A percentile compares a stretch with the other conserved stretches of the same genome.
Evolutionary conservation across 1,140 invertebrate species (phyloP).

Genomic region (Zophobas atratus): DNA sequence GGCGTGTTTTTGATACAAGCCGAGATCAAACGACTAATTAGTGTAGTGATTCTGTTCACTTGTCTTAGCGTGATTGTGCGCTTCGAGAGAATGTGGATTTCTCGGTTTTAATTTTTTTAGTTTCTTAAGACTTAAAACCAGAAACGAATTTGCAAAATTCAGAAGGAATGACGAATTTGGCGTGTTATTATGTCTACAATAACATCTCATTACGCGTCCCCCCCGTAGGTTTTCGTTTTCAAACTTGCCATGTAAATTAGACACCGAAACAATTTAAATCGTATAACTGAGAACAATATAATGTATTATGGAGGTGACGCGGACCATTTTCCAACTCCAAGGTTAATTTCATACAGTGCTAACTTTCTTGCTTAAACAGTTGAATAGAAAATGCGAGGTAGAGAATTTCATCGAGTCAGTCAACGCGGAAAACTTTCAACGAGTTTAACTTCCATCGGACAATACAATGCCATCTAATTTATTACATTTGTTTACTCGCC

Average conservation of each 20-base stretch:
- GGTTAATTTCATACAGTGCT: constrained; percentile 57
- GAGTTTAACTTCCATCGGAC: constrained; percentile 54
- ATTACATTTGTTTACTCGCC: constrained; percentile 53
- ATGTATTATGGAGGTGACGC: constrained; percentile 54
- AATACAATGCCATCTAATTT: constrained; percentile 51
- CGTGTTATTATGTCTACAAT: neutral
- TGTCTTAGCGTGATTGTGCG: no score
- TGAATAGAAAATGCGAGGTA: constrained; percentile 56
- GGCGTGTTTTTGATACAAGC: no score
- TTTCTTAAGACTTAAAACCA: no score
- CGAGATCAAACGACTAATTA: no score
- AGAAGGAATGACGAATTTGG: neutral
- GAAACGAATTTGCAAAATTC: neutral
- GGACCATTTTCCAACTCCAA: constrained; percentile 48
- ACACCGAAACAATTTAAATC: constrained; percentile 54
- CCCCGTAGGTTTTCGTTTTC: constrained; percentile 35
- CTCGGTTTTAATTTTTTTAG: no score
- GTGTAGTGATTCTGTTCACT: no score
- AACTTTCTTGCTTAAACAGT: constrained; percentile 57
- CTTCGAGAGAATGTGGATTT: no score
- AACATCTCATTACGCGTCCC: constrained; percentile 37
- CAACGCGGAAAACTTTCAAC: constrained; percentile 53
- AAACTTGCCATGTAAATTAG: constrained; percentile 48
- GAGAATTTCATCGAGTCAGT: constrained; percentile 55
- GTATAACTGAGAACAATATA: constrained; percentile 53